These are phyloP conservation scores for Cheilosia grossa DNA, from an alignment of 2,888 invertebrate genomes.

Conservation along the genomic window DNA sequence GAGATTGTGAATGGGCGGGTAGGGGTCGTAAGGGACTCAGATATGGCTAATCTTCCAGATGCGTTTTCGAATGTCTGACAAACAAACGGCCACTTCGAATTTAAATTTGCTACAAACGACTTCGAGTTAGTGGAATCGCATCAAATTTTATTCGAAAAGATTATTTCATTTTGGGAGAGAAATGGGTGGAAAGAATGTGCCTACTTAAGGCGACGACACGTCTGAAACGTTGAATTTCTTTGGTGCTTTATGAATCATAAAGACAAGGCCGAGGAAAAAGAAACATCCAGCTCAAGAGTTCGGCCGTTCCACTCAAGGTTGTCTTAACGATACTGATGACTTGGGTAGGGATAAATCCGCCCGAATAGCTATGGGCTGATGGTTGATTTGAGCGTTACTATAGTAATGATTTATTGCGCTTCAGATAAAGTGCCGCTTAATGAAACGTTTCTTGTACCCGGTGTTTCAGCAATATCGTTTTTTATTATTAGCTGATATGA, in stretches of 20 bases:
- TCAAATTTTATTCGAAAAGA: constrained; percentile 65
- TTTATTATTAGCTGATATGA: not conserved
- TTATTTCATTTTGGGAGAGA: constrained; percentile 31
- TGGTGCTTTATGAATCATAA: constrained; percentile 66
- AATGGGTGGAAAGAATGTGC: not conserved
- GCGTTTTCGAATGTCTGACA: constrained; percentile 26
- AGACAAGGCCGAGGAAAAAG: constrained; percentile 34
- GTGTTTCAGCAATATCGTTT: not conserved
- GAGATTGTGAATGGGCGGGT: constrained; percentile 5
- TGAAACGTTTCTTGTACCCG: not conserved
- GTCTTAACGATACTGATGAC: constrained; percentile 36
- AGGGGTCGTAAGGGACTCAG: not conserved
- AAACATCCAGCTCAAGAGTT: constrained; percentile 23
- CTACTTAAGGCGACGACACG: constrained; percentile 35
- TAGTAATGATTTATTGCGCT: not conserved
- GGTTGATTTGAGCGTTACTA: not conserved
- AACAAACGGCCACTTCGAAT: constrained; percentile 27
- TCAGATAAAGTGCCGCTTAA: constrained; percentile 5
- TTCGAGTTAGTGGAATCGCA: constrained; percentile 42
- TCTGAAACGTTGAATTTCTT: constrained; percentile 51
- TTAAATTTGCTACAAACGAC: constrained; percentile 23
- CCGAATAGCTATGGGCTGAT: not conserved
- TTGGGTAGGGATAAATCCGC: constrained; percentile 18
- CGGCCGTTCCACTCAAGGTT: constrained; percentile 6
- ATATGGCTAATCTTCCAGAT: constrained; percentile 40